Evolutionary conservation across 2,888 invertebrate genomes (phyloP), one percentile per base, ranked within the genome.

Genomic region (Hirtodrosophila alboralis): DNA sequence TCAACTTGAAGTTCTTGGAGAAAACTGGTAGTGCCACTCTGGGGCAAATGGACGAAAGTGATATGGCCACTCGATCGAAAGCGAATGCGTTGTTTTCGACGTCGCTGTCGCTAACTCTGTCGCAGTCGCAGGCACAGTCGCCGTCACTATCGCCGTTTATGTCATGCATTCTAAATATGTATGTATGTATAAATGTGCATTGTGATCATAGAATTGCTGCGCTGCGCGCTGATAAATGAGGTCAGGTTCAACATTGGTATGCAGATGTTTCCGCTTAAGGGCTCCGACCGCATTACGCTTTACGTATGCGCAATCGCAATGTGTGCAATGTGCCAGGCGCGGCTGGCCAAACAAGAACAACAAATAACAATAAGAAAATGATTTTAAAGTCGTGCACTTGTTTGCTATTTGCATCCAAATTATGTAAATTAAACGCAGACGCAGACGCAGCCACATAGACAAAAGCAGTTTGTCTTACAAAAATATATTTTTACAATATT

Each of bases 1-100:
- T 81, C 81, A 85, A 65, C 44, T 73, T 60, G 56, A 62, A 61
- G 85, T 79, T 79, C 84, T 85, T 79, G 64, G 79, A 84, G 83
- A 84, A 84, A 83, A 79, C 80, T 81, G 85, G 85, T 72, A 68
- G 64, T 70, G 44, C 85, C 66, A 60, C 76, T 79, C 60, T 70
- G 36, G 26, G 48, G 43, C 43, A 54, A 60, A 62, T 56, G 59
- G 80, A 70, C 66, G 87, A 86, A 86, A 86, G 86, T 86, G 83
- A 87, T 86, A 71, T 86, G 70, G 68, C 62, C 69, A 75, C 75
- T 81, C 79, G 69, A 81, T 86, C 85, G 86, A 86, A 86, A 86
- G 87, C 86, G 86, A 86, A 86, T 78, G 71, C 61, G 53, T 18
- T 41, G 56, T 14, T 45, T 38, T 27, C 33, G 30, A 10, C 16